Evolutionary conservation across 2,113 vertebrate species (phyloP).

Genomic region (Pitta sordida): DNA sequence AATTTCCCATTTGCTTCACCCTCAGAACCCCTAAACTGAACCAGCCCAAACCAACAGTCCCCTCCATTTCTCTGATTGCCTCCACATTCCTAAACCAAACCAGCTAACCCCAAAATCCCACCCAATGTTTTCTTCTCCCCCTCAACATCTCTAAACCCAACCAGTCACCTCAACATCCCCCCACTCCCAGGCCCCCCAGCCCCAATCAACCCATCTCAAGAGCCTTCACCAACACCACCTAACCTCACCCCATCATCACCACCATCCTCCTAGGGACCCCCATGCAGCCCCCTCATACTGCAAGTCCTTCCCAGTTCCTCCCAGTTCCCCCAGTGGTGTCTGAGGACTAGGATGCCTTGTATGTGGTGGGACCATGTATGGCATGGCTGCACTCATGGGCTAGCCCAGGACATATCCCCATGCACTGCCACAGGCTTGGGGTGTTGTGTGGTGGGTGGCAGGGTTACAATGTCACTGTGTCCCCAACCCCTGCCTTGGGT

Average conservation of each 20-base stretch:
- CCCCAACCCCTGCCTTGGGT: background rate
- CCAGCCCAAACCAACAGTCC: background rate
- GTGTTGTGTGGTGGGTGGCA: rapidly evolving
- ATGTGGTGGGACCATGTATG: background rate
- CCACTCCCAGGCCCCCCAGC: rapidly evolving
- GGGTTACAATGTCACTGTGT: rapidly evolving
- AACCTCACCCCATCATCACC: rapidly evolving
- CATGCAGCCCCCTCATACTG: background rate
- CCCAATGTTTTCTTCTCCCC: background rate
- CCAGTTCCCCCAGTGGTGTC: background rate
- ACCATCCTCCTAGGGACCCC: background rate
- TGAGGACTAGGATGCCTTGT: background rate
- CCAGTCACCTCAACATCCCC: background rate
- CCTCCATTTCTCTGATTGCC: background rate
- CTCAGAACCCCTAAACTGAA: background rate
- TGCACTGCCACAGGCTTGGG: background rate
- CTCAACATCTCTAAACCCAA: background rate
- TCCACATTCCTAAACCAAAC: background rate
- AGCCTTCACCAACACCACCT: background rate
- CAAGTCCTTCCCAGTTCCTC: background rate
- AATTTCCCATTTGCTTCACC: background rate
- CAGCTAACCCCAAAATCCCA: background rate
- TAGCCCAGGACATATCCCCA: background rate
- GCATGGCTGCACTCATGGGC: background rate
- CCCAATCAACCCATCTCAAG: background rate